Evolutionary conservation across 2,888 invertebrate species (phyloP).

Genomic region (Lucinisca nassula): DNA sequence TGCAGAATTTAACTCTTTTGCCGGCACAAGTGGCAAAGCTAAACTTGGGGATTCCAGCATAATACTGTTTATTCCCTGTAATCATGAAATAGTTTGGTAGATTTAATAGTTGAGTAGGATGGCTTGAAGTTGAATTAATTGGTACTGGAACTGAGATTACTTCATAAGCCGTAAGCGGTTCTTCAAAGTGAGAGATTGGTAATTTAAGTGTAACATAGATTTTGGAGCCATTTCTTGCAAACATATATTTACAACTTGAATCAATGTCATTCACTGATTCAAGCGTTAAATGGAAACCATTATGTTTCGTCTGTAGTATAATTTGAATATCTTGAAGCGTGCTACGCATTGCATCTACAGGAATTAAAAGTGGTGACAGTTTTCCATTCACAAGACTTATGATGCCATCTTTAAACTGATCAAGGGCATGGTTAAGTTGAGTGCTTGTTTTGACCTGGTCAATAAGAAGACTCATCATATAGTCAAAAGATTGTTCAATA

Average conservation of each 20-base stretch:
- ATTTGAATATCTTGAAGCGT: conserved; percentile 28
- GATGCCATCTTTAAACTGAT: background rate
- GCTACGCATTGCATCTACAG: background rate
- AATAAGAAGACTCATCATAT: no score
- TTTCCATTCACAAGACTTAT: background rate
- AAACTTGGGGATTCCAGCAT: no score
- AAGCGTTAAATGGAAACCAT: conserved; percentile 18
- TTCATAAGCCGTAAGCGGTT: background rate
- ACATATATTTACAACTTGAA: conserved; percentile 31
- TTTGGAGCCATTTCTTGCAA: conserved; percentile 28
- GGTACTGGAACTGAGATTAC: background rate
- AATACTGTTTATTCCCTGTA: background rate
- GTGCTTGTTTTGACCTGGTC: background rate
- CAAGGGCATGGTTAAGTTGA: background rate
- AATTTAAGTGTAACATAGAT: background rate
- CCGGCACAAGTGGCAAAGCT: no score
- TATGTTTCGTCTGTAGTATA: conserved; percentile 22
- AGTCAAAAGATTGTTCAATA: no score
- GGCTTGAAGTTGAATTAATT: background rate
- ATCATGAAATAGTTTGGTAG: conserved; percentile 11
- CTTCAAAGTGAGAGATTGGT: background rate
- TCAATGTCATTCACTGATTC: conserved; percentile 7
- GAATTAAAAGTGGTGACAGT: background rate
- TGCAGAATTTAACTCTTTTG: conserved; percentile 2
- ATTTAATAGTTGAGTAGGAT: background rate